Evolutionary conservation across 35 echinoderm and acorn worm species (phyloP), one percentile per base, ranked within the genome.

Genomic region (Apostichopus californicus): DNA sequence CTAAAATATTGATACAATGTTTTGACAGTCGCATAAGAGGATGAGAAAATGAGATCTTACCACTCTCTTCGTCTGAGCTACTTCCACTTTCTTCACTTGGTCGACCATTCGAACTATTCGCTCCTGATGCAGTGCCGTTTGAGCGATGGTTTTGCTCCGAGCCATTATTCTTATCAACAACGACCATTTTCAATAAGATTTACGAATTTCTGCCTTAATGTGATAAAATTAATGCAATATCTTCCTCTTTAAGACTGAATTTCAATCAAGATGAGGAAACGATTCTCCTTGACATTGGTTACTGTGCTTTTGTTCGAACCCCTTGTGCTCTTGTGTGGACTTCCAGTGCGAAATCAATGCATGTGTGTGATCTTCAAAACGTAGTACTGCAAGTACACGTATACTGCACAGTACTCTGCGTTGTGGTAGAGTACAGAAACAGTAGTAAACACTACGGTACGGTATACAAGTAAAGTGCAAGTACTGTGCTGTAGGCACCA

Each of bases 51-150:
- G 24, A 15, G 17, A 57, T 65, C 93, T 91, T 90, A 93, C 97
- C 97, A 85, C 95, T 93, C 80, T 96, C 97, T 87, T 98, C 97
- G 66, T 98, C 96, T 17, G 96, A 98, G 86, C 97, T 98, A 84
- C 97, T 98, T 78, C 95, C 93, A 87, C 97, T 98, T 83, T 98
- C 97, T 65, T 98, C 97, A 6, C 95, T 96, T 25, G 91, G 93
- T 77, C 95, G 95, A 23, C 96, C 94, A 89, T 98, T 98, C 6
- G 96, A 95, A 89, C 93, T 94, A 86, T 81, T 92, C 75, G 94
- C 94, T 58, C 93, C 97, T 54, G 93, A 93, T 93, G 87, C 92
- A n/a, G 96, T 87, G 52, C 96, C 96, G 83, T 98, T 98, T 20
- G 92, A 87, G 68, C 96, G 96, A 93, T 93, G 94, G 82, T 95